Conservation (phyloP, 2,888 invertebrate species). For the Nymphalis c-album region DNA sequence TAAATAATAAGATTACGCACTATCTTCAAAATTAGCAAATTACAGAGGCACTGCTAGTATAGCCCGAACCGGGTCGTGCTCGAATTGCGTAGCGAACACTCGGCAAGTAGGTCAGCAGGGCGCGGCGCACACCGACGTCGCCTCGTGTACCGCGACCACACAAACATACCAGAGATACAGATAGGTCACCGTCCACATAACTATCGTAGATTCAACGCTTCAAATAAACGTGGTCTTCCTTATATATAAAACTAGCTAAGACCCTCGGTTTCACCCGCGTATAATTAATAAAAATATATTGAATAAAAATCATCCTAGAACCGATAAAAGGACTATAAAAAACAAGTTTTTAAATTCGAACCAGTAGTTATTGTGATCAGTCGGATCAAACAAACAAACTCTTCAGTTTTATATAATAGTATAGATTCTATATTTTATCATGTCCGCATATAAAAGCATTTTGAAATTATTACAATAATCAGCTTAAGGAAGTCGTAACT, state of each 20-base stretch:
- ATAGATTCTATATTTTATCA: neutral
- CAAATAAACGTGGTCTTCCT: conserved; percentile 23
- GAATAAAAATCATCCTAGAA: too few species aligned
- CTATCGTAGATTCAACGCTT: conserved; percentile 41
- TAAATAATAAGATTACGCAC: conserved; percentile 26
- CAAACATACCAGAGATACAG: conserved; percentile 42
- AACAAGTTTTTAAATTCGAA: too few species aligned
- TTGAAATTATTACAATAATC: too few species aligned
- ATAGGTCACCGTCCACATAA: conserved; percentile 34
- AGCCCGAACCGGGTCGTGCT: conserved; percentile 66
- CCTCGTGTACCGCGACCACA: conserved; percentile 41
- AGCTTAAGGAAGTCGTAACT: too few species aligned
- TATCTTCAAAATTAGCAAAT: conserved; percentile 34
- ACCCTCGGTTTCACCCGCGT: too few species aligned
- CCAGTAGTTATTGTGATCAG: too few species aligned
- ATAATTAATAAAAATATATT: too few species aligned
- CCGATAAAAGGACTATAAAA: too few species aligned
- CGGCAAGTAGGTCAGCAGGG: conserved; percentile 75
- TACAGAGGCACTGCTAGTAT: conserved; percentile 38
- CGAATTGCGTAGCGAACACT: conserved; percentile 75
- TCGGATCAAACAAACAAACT: too few species aligned
- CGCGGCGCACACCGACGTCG: conserved; percentile 61
- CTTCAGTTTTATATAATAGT: too few species aligned
- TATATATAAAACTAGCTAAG: too few species aligned
- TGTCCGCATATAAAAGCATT: neutral